Percentiles rank a stretch among this genome's conserved stretches.
Conservation (phyloP, 2,888 invertebrate genomes). For the Ceraclea dissimilis region DNA sequence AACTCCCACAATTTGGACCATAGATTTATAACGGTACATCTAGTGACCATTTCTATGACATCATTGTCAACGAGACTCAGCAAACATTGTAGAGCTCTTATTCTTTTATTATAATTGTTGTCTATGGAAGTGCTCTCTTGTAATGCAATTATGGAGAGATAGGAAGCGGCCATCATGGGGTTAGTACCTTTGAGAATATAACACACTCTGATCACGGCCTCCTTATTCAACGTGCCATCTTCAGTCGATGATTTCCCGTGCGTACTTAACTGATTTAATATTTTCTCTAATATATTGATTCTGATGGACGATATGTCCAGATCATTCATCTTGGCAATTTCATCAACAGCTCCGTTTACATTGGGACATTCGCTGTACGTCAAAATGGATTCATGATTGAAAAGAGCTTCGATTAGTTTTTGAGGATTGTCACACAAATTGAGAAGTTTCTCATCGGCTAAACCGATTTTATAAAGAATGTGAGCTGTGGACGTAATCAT, state of each 20-base stretch:
- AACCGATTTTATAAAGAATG: conserved; percentile 42
- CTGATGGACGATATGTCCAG: conserved; percentile 43
- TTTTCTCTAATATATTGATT: conserved; percentile 44
- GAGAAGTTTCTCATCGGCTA: conserved; percentile 44
- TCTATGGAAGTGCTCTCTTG: conserved; percentile 44
- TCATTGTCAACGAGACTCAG: conserved; percentile 44
- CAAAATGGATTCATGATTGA: conserved; percentile 39
- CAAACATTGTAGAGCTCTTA: conserved; percentile 44
- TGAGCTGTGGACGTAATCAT: conserved; percentile 44
- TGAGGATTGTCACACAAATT: conserved; percentile 41
- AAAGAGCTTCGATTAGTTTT: conserved; percentile 42
- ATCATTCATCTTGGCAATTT: conserved; percentile 46
- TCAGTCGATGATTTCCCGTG: conserved; percentile 28
- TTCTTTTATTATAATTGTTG: conserved; percentile 40
- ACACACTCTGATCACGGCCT: conserved; percentile 41
- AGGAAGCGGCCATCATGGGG: conserved; percentile 47
- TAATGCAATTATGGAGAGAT: conserved; percentile 44
- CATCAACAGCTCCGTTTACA: conserved; percentile 43
- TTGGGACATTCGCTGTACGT: conserved; percentile 39
- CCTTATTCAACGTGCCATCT: conserved; percentile 31
- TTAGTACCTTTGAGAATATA: conserved; percentile 47
- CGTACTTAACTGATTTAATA: conserved; percentile 31
- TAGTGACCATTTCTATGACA: conserved; percentile 42
- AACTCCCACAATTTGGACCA: conserved; percentile 43
- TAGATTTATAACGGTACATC: conserved; percentile 37